Evolutionary conservation across 2,888 invertebrate species (phyloP), one percentile per base, ranked within the genome.

Genomic region (Meandrusa payeni): DNA sequence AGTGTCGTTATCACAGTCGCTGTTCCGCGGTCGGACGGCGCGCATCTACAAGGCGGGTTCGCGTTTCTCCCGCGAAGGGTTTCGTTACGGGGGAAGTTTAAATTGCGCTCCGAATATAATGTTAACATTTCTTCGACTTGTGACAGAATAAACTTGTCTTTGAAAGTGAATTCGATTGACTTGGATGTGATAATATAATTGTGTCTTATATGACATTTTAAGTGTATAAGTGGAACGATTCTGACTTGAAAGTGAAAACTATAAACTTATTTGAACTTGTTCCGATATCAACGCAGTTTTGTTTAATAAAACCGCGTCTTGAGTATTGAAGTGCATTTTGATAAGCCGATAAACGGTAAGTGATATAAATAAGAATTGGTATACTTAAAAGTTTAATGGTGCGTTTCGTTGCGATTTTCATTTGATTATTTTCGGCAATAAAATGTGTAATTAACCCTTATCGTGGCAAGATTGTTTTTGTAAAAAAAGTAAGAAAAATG

Each of bases 1-100:
- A 77, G 74, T 74, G 67, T 76, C 73, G 81, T 83, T 87, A 86
- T 85, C 83, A 82, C 85, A 87, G 86, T 87, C 79, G 85, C 81
- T 77, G 80, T 74, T 83, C 79, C 76, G 73, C 82, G 70, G 57
- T 76, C 80, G 82, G 68, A 71, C 79, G 69, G 82, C 77, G 76
- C 63, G 71, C 73, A 72, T 59, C 72, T 65, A 62, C 55, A 55
- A 55, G 64, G 67, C 52, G 56, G 61, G 53, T 53, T 42, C 15
- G 32, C 53, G 55, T 61, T 58, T 58, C 57, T 54, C 50, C 47
- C 57, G 49, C 65, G 59, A 54, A 56, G 54, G 43, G 47, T 53
- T 57, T 59, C 65, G 60, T 63, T 67, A 64, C 72, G 70, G 55
- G 61, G 64, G 70, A 87, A 86, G 79, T 86, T 86, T 85, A 74